Conservation (phyloP, 2,797 vertebrate species). For the Babyrousa celebensis region DNA sequence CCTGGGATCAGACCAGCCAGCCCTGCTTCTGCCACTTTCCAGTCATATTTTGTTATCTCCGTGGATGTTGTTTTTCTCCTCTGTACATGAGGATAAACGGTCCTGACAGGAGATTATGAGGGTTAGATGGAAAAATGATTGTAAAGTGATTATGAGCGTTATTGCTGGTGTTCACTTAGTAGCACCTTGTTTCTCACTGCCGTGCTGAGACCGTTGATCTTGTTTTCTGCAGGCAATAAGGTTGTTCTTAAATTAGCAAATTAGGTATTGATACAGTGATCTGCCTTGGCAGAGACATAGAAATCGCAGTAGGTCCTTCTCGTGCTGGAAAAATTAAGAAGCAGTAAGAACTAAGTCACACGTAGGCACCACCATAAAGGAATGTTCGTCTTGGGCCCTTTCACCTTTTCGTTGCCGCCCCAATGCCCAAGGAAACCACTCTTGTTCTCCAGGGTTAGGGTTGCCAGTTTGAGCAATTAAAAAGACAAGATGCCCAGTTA, state of each 20-base stretch:
- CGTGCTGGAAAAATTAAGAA: background rate
- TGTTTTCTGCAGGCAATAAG: slow-evolving; percentile 13
- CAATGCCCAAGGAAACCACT: background rate
- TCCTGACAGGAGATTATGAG: background rate
- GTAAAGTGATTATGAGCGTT: background rate
- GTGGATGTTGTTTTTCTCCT: background rate
- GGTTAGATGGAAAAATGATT: background rate
- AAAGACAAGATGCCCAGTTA: slow-evolving; percentile 24
- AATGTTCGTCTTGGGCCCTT: background rate
- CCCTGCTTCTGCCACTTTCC: background rate
- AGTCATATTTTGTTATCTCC: background rate
- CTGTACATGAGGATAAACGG: background rate
- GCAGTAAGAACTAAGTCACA: background rate
- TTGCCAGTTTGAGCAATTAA: background rate
- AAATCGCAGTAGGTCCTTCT: background rate
- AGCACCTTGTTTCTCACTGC: background rate
- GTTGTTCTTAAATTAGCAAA: background rate
- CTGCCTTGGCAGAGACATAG: background rate
- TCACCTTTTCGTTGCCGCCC: background rate
- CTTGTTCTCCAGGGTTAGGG: background rate
- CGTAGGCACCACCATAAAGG: background rate
- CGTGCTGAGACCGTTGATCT: background rate
- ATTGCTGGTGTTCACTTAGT: background rate
- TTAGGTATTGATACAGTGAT: background rate
- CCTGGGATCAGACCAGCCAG: background rate